Evolutionary conservation across 92 coral and sea anemone species (phyloP).

Genomic region (Ricordea florida): DNA sequence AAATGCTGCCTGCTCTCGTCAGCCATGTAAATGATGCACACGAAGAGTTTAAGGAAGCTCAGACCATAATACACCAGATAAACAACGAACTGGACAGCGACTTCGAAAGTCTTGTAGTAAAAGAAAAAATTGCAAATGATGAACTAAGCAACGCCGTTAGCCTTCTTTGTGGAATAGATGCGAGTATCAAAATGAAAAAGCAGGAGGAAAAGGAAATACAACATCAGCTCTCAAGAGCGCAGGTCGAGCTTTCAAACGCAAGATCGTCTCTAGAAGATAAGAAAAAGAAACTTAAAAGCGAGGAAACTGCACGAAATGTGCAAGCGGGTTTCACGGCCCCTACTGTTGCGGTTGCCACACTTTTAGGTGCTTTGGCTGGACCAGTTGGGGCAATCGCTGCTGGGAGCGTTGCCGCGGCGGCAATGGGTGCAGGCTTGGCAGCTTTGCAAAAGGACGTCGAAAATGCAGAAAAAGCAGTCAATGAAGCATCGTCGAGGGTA

Average conservation of each 20-base stretch:
- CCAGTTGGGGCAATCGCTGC: neutral
- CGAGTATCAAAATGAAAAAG: no score
- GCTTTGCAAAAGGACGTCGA: neutral
- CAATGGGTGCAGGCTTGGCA: neutral
- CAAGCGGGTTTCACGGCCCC: neutral
- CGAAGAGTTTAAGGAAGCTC: neutral
- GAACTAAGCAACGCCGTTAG: neutral
- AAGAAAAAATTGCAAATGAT: constrained; percentile 2
- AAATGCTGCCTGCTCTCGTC: neutral
- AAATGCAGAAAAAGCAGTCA: neutral
- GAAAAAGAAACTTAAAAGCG: neutral
- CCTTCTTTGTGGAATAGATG: no score
- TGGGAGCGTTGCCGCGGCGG: neutral
- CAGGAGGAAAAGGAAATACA: neutral
- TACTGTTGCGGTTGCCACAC: neutral
- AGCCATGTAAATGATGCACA: neutral
- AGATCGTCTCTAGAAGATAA: neutral
- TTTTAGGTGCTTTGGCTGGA: neutral
- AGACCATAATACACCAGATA: constrained; percentile 4
- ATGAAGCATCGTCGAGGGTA: neutral
- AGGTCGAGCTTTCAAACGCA: neutral
- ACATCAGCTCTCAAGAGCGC: neutral
- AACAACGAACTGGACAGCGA: neutral
- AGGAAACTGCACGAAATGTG: neutral
- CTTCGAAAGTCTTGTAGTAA: neutral